Evolutionary conservation across 2,888 invertebrate genomes (phyloP), one percentile per base, ranked within the genome.

Genomic region (Electrophaes corylata): DNA sequence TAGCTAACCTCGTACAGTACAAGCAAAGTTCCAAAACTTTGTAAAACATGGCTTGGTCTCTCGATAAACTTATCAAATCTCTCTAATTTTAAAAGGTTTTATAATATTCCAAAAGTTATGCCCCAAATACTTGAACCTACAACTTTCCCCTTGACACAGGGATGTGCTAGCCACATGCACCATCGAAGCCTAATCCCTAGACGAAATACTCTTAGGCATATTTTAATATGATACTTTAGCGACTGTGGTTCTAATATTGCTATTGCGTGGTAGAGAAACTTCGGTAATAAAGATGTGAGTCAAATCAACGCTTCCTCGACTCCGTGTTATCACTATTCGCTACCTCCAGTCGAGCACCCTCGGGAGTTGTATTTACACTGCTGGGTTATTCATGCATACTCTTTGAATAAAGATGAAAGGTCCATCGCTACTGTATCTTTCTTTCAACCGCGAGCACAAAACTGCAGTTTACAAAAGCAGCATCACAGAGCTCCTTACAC

Each of bases 401-500:
- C 72, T 79, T 79, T 88, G 88, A 89, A 88, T 90, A 88, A 86
- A 87, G 86, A 89, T 89, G 87, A 87, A 83, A 72, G 75, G 83
- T 73, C 65, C 73, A 70, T 73, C 57, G 63, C 60, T 62, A 35
- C 41, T 26, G 26, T 26, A 43, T 16, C 49, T 57, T 48, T 39
- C 47, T 56, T 55, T 59, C 41, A 23, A 52, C 43, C 49, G 39
- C 52, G 37, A 46, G 26, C 26, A 26, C 57, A 54, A 54, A 62
- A 62, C 55, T 47, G 46, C 51, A 51, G 45, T 50, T 50, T 44
- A n/a, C 31, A 61, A 65, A 45, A 54, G 47, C 53, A 63, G 49
- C 60, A 64, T 67, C 66, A 65, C 51, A 55, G n/a, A n/a, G n/a
- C n/a, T 67, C 61, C 65, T 60, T 39, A 26, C 23, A 47, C 44